Conservation (phyloP, 2,797 vertebrate genomes). For the Peromyscus nudipes region DNA sequence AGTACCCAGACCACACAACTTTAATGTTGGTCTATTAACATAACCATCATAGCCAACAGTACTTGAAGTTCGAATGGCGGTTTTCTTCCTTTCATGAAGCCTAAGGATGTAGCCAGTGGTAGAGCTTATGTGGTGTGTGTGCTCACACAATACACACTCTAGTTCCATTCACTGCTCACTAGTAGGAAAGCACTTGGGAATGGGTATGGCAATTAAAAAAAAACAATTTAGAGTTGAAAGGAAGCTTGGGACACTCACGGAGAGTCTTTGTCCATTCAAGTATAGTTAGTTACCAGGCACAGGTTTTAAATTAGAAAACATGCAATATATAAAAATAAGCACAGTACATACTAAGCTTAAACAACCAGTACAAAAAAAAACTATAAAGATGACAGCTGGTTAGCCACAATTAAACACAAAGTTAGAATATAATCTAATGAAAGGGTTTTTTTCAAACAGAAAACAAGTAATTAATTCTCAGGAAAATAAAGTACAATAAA, state of each 20-base stretch:
- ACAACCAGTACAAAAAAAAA: conserved; percentile 16
- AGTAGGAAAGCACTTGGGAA: conserved; percentile 1
- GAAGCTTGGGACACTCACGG: not conserved
- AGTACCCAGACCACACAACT: not conserved
- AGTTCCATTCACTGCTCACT: not conserved
- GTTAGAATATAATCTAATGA: conserved; percentile 50
- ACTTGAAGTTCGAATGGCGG: conserved; percentile 21
- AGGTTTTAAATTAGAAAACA: conserved; percentile 48
- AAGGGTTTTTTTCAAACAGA: conserved; percentile 4
- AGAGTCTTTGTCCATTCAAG: conserved; percentile 20
- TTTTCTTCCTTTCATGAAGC: not conserved
- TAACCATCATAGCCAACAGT: not conserved
- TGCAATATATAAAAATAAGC: conserved; percentile 48
- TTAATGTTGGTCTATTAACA: not conserved
- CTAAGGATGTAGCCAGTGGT: not conserved
- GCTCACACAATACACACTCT: not conserved
- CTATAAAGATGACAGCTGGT: conserved; percentile 18
- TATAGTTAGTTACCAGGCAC: not conserved
- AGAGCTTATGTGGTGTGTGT: not conserved
- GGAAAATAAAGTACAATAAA: conserved; percentile 33
- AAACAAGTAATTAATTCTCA: conserved; percentile 25
- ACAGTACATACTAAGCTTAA: not conserved
- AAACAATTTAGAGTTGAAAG: not conserved
- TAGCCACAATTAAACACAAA: conserved; percentile 52
- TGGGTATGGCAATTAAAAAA: not conserved